Evolutionary conservation across 2,113 vertebrate genomes (phyloP).

Genomic region (Struthio camelus): DNA sequence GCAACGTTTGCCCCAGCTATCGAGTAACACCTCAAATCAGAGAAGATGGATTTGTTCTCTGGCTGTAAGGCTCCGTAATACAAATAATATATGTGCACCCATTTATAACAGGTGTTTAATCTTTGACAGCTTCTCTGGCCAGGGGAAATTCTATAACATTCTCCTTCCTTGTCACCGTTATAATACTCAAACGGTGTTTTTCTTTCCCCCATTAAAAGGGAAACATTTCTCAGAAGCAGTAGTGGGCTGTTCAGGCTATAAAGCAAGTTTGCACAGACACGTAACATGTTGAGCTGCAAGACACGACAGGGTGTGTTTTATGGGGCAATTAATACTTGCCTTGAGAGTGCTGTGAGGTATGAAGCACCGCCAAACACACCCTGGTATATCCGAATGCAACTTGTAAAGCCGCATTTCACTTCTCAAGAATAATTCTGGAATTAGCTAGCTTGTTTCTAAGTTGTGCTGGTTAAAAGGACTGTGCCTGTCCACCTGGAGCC

Average conservation of each 20-base stretch:
- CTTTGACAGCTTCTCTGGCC: background rate
- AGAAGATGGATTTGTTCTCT: background rate
- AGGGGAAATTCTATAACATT: conserved; percentile 26
- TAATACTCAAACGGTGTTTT: conserved; percentile 52
- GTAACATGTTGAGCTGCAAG: conserved; percentile 26
- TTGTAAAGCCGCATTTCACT: conserved; percentile 1
- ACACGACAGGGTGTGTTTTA: conserved; percentile 63
- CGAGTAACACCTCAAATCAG: background rate
- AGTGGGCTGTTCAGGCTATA: conserved; percentile 51
- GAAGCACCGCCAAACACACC: conserved; percentile 37
- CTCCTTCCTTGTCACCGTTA: conserved; percentile 24
- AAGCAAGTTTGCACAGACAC: conserved; percentile 59
- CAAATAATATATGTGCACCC: conserved; percentile 11
- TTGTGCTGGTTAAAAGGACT: background rate
- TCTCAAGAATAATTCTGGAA: conserved; percentile 29
- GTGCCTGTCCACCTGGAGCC: background rate
- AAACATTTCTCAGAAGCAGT: conserved; percentile 48
- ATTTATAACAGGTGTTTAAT: conserved; percentile 42
- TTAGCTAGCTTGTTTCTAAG: background rate
- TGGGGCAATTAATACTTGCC: conserved; percentile 64
- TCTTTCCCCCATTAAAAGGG: conserved; percentile 38
- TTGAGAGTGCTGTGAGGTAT: conserved; percentile 16
- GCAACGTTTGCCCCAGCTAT: background rate
- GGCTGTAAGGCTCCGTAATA: background rate
- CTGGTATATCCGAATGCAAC: background rate